phyloP scores from a whole-genome alignment of 2,113 vertebrate species.

The Tringa solitaria region DNA sequence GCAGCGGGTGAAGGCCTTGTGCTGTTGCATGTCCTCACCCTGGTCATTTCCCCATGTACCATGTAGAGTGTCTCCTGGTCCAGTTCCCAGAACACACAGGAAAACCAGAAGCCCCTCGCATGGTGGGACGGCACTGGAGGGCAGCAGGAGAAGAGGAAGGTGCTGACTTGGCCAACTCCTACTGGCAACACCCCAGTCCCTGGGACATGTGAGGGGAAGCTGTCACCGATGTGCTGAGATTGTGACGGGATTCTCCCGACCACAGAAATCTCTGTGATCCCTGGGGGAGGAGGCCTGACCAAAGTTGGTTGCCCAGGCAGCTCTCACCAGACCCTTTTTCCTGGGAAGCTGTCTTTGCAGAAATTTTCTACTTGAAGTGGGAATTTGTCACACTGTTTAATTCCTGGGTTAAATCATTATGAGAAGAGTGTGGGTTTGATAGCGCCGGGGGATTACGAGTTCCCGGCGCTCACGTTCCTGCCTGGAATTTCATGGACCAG shows the following conservation, averaged over 20 bases:
- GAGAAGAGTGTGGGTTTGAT: rapidly evolving
- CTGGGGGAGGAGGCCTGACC: not conserved
- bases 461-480: rapidly evolving
- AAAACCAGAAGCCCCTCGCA: not conserved
- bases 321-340: not conserved
- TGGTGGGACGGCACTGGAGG: not conserved
- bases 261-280: not conserved
- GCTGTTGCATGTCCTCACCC: no score
- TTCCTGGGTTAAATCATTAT: not conserved
- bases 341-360: not conserved
- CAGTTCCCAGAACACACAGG: not conserved
- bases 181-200: not conserved
- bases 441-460: rapidly evolving
- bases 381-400: not conserved
- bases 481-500: not conserved
- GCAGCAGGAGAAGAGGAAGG: not conserved
- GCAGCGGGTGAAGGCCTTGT: no score
- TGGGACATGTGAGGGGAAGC: not conserved
- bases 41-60: no score
- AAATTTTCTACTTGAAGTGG: not conserved
- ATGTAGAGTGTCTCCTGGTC: no score
- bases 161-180: not conserved
- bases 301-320: not conserved
- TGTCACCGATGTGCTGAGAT: not conserved
- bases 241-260: not conserved